These are phyloP conservation scores for Hestina assimilis DNA, from an alignment of 1,140 invertebrate species.

Conservation along the genomic window DNA sequence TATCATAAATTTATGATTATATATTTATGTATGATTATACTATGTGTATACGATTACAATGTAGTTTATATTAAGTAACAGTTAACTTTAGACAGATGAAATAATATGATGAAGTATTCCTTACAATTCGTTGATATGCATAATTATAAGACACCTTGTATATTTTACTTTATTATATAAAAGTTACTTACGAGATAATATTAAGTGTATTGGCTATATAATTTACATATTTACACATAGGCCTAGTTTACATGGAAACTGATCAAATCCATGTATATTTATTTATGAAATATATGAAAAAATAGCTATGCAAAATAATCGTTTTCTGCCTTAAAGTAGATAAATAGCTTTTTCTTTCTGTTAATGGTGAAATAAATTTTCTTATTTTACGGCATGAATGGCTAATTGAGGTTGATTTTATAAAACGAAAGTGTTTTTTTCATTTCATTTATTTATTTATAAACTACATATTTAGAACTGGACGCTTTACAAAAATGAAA, in stretches of 20 bases:
- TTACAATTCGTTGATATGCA: conserved; percentile 76
- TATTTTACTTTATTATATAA: conserved; percentile 42
- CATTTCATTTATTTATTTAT: conserved; percentile 29
- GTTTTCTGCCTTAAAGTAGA: conserved; percentile 9
- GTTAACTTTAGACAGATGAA: conserved; percentile 31
- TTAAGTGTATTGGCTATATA: conserved; percentile 17
- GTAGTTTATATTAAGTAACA: conserved; percentile 9
- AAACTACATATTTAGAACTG: conserved; percentile 30
- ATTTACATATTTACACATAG: conserved; percentile 48
- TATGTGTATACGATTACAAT: too few relatives aligned
- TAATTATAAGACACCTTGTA: conserved; percentile 76
- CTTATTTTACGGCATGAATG: neutral
- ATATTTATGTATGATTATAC: too few relatives aligned
- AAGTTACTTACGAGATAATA: conserved; percentile 20
- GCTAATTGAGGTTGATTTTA: conserved; percentile 7
- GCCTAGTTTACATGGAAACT: conserved; percentile 31
- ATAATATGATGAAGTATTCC: conserved; percentile 37
- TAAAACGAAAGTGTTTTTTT: conserved; percentile 23
- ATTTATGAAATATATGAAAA: conserved; percentile 20
- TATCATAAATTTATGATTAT: neutral
- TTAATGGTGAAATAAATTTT: neutral
- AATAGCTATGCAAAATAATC: conserved; percentile 19
- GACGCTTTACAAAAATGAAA: conserved; percentile 38
- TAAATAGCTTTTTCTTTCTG: conserved; percentile 6
- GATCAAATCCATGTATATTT: conserved; percentile 4